phyloP scores from a whole-genome alignment of 2,797 vertebrate genomes.

The Peromyscus attwateri region DNA sequence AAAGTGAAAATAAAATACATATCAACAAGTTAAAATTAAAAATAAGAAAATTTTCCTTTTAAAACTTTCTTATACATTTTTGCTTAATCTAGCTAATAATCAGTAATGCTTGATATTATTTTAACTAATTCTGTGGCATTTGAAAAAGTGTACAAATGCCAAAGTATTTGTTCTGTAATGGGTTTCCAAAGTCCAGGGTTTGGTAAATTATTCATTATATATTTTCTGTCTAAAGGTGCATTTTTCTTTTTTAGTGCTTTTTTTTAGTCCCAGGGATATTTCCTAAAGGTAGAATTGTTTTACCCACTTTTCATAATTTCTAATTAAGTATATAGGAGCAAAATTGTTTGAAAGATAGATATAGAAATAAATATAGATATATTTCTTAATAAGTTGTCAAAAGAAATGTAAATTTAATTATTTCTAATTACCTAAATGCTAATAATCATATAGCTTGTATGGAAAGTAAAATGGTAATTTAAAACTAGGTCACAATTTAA shows the following conservation, averaged over 20 bases:
- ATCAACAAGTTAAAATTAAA: background rate
- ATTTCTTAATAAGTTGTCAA: background rate
- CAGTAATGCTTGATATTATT: conserved; percentile 23
- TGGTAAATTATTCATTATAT: conserved; percentile 33
- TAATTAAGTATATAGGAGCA: background rate
- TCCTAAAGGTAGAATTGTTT: background rate
- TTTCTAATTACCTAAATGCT: conserved; percentile 5
- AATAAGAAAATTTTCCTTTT: conserved; percentile 21
- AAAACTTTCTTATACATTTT: background rate
- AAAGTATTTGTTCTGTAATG: conserved; percentile 59
- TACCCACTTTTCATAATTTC: background rate
- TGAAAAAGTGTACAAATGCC: background rate
- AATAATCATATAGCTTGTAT: background rate
- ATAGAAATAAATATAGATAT: background rate
- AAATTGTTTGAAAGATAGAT: background rate
- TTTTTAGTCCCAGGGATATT: background rate
- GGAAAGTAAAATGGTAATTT: background rate
- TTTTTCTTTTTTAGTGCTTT: background rate
- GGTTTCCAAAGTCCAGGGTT: conserved; percentile 57
- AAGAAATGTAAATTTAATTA: background rate
- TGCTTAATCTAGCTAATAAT: background rate
- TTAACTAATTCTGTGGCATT: conserved; percentile 48
- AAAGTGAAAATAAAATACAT: background rate
- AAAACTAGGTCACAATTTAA: conserved; percentile 48
- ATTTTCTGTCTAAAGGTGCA: conserved; percentile 74